A percentile compares a stretch with the other conserved stretches of the same genome.
phyloP scores from a whole-genome alignment of 2,113 vertebrate genomes.

The Emydura subglobosa region DNA sequence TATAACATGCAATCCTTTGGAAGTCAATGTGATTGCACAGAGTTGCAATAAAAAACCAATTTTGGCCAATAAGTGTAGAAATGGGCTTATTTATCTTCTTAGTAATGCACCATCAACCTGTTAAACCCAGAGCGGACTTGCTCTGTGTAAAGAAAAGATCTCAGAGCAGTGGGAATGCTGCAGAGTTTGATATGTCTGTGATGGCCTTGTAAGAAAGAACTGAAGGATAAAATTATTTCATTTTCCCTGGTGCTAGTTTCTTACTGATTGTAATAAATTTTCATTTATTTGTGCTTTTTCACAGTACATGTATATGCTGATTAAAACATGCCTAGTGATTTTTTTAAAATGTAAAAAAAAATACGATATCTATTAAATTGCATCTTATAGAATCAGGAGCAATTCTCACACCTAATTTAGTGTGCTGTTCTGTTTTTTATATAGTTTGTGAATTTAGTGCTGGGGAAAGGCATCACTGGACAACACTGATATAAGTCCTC shows the following conservation, averaged over 20 bases:
- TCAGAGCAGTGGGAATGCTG: not conserved
- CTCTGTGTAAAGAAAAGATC: not conserved
- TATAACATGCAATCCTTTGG: accelerated
- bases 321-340: not conserved
- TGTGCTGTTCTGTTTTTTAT: not conserved
- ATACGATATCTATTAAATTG: not conserved
- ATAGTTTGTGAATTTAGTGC: not conserved
- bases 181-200: not conserved
- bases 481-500: not conserved
- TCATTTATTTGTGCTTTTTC: not conserved
- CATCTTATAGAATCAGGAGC: not conserved
- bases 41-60: not conserved
- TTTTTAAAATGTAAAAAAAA: not conserved
- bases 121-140: not conserved
- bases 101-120: not conserved
- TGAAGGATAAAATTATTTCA: not conserved
- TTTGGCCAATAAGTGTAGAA: not conserved
- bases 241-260: not conserved
- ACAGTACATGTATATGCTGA: not conserved
- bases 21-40: not conserved
- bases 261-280: not conserved
- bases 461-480: not conserved
- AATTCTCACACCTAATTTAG: not conserved
- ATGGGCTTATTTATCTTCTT: not conserved
- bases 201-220: not conserved